Conservation (phyloP, 2,797 vertebrate species). For the Microctenopoma steveboyesi region DNA sequence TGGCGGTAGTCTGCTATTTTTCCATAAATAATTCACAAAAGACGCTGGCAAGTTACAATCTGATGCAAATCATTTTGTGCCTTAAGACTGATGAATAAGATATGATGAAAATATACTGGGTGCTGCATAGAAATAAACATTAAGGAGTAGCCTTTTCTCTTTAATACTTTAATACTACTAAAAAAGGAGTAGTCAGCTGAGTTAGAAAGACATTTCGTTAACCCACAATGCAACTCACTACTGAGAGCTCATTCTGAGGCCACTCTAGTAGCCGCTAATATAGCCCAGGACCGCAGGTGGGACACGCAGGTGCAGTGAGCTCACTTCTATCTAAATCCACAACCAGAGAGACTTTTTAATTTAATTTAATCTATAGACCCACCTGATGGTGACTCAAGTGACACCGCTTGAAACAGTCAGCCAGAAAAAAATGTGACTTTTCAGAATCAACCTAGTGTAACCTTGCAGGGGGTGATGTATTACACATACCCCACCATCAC, state of each 20-base stretch:
- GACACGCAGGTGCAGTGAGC: not conserved
- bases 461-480: too few species aligned
- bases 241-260: too few species aligned
- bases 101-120: constrained; percentile 18
- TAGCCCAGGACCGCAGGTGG: not conserved
- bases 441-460: too few species aligned
- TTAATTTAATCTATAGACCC: too few species aligned
- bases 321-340: not conserved
- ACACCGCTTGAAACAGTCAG: too few species aligned
- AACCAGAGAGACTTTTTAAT: too few species aligned
- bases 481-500: too few species aligned
- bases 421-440: too few species aligned
- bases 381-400: too few species aligned
- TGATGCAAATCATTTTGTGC: constrained; percentile 21
- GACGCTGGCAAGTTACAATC: constrained; percentile 10
- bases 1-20: constrained; percentile 20
- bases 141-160: not conserved
- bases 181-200: not conserved
- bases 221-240: too few species aligned
- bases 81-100: not conserved
- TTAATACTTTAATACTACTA: not conserved
- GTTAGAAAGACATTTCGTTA: not conserved
- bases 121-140: constrained; percentile 11
- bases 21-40: constrained; percentile 20
- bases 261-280: not conserved